These are phyloP conservation scores for Castor canadensis DNA, from an alignment of 2,113 vertebrate species.

Conservation along the genomic window DNA sequence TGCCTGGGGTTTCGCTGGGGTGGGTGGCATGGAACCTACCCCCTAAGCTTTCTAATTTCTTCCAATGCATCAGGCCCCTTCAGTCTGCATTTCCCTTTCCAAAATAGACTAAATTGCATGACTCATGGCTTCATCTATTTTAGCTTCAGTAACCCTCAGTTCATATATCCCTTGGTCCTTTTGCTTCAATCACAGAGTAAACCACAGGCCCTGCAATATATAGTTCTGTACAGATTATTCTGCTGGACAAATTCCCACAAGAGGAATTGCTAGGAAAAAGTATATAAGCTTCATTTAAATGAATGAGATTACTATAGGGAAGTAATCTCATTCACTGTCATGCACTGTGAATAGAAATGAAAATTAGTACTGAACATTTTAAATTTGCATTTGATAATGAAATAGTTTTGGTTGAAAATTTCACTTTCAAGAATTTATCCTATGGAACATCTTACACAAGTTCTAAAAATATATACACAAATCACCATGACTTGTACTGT, in stretches of 20 bases:
- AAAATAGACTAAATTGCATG: not conserved
- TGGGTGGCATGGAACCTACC: not conserved
- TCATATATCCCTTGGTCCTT: not conserved
- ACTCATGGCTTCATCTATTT: not conserved
- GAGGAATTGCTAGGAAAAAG: not conserved
- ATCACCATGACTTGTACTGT: not conserved
- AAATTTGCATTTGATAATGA: constrained; percentile 27
- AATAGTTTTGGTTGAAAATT: not conserved
- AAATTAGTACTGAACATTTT: not conserved
- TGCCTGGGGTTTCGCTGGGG: not conserved
- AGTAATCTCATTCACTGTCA: not conserved
- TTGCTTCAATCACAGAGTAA: not conserved
- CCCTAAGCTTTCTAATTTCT: not conserved
- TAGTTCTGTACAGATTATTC: not conserved
- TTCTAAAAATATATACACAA: constrained; percentile 35
- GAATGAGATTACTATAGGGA: not conserved
- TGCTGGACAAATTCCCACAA: not conserved
- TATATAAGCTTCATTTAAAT: not conserved
- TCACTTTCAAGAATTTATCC: constrained; percentile 2
- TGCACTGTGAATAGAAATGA: not conserved
- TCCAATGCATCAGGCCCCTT: not conserved
- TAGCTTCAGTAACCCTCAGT: not conserved
- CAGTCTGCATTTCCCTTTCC: not conserved
- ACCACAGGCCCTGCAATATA: not conserved
- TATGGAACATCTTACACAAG: constrained; percentile 12